Conservation (phyloP, 64 coral and sea anemone species). For the Pocillopora damicornis region DNA sequence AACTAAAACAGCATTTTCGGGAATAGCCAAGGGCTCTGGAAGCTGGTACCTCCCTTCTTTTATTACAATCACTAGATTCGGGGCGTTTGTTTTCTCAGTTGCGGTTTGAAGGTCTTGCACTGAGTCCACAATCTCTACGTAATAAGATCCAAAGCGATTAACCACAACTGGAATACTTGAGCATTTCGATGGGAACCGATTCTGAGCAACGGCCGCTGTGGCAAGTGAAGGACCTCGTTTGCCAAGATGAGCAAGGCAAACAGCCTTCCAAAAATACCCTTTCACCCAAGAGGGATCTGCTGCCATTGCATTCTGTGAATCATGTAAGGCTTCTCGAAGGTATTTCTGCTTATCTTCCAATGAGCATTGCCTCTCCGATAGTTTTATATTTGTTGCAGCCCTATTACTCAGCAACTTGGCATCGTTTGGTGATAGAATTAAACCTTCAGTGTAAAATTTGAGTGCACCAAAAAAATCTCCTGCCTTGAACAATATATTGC, state of each 20-base stretch:
- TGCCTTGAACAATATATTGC: background rate
- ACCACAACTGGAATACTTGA: background rate
- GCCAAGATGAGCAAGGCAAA: constrained; percentile 8
- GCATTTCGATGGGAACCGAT: background rate
- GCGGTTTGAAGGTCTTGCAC: background rate
- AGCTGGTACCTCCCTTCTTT: constrained; percentile 11
- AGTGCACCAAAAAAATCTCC: background rate
- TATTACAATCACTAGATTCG: background rate
- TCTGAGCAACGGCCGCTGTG: background rate
- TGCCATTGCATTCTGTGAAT: background rate
- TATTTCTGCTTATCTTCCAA: background rate
- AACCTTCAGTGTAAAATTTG: background rate
- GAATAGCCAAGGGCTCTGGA: background rate
- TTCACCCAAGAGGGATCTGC: constrained; percentile 1
- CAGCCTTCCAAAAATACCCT: background rate
- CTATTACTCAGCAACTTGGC: background rate
- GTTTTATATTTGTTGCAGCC: background rate
- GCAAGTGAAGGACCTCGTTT: background rate
- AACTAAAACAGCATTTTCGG: background rate
- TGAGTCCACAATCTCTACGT: background rate
- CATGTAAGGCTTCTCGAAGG: background rate
- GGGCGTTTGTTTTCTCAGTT: background rate
- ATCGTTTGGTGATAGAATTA: background rate
- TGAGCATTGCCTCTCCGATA: background rate
- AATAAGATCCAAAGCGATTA: background rate